These are phyloP conservation scores for Darevskia mixta DNA, from an alignment of 2,797 vertebrate species.

Conservation along the genomic window DNA sequence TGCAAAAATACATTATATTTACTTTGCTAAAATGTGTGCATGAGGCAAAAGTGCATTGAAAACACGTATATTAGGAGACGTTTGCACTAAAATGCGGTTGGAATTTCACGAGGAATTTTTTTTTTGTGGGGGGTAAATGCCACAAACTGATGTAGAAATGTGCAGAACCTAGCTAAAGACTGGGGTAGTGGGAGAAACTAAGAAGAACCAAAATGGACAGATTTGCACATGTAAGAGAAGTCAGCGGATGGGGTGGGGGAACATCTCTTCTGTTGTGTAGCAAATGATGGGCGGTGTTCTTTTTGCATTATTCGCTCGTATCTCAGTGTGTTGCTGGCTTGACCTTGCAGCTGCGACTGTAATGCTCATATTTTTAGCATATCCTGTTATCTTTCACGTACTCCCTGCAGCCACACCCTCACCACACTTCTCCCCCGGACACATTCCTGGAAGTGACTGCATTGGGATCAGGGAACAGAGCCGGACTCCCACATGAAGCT, in stretches of 20 bases:
- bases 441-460: conserved; percentile 40
- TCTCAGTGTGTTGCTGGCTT: conserved; percentile 24
- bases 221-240: neutral
- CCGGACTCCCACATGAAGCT: conserved; percentile 33
- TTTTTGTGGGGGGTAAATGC: no score
- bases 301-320: conserved; percentile 31
- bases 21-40: no score
- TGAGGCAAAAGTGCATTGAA: no score
- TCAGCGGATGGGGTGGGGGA: neutral
- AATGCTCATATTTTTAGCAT: conserved; percentile 64
- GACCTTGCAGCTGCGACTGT: conserved; percentile 40
- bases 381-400: conserved; percentile 56
- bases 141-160: no score
- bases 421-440: conserved; percentile 41
- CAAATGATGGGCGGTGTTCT: neutral
- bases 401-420: conserved; percentile 47
- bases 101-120: no score
- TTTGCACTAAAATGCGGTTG: no score
- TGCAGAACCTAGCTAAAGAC: no score
- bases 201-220: no score
- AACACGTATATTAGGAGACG: no score
- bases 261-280: neutral
- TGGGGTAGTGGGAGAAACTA: no score
- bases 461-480: conserved; percentile 52
- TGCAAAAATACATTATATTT: no score